Percentiles rank a stretch among this genome's conserved stretches.
phyloP scores from a whole-genome alignment of 2,797 vertebrate genomes.

The Pseudomugil gertrudae region DNA sequence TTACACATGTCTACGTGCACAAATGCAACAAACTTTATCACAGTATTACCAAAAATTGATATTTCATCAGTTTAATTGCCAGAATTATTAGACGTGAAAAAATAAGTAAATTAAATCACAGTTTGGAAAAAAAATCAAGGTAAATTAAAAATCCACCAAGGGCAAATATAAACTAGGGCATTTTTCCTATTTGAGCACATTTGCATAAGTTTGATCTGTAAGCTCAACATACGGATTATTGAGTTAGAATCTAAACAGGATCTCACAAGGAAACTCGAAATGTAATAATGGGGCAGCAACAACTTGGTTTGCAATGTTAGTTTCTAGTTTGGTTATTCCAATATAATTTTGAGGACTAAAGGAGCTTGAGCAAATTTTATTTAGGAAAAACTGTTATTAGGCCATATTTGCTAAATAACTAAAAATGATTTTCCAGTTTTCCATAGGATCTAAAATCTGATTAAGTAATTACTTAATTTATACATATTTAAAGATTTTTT shows the following conservation, averaged over 20 bases:
- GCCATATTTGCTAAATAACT: no score
- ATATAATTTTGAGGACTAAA: no score
- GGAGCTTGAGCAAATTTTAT: no score
- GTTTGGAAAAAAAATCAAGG: not conserved
- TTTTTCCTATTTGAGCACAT: not conserved
- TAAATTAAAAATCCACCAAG: not conserved
- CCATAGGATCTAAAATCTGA: not conserved
- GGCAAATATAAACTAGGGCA: no score
- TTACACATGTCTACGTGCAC: not conserved
- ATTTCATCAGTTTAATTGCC: not conserved
- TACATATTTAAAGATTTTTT: no score
- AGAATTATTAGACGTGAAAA: not conserved
- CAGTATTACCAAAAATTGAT: slow-evolving; percentile 20
- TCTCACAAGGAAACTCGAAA: not conserved
- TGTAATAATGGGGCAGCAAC: not conserved
- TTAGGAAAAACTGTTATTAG: no score
- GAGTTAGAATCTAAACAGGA: not conserved
- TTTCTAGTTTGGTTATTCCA: no score
- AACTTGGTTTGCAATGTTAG: no score
- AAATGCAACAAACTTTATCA: slow-evolving; percentile 12
- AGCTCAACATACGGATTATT: not conserved
- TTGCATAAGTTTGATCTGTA: not conserved
- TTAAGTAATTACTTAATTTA: no score
- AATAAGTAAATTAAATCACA: no score
- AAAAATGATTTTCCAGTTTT: not conserved